A percentile compares a stretch with the other conserved stretches of the same genome.
phyloP scores from a whole-genome alignment of 35 echinoderm and acorn worm genomes.

The Apostichopus californicus region DNA sequence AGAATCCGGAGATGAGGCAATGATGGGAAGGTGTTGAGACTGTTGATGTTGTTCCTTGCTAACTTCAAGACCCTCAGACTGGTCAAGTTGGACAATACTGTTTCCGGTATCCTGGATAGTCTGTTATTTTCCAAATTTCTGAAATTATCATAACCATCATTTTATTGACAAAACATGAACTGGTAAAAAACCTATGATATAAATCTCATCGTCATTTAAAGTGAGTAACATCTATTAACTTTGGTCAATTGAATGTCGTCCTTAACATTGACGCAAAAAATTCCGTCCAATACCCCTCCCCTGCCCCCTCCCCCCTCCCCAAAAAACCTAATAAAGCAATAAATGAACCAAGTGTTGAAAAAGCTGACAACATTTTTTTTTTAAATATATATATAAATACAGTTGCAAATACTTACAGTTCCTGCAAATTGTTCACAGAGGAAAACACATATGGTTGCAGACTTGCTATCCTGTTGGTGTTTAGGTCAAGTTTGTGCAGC shows the following conservation, averaged over 20 bases:
- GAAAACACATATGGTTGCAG: conserved; percentile 36
- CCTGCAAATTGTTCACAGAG: not conserved
- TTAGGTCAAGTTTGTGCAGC: conserved; percentile 20
- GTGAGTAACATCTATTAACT: too few species aligned
- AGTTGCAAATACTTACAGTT: conserved; percentile 35
- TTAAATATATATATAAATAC: not conserved
- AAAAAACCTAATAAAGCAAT: too few species aligned
- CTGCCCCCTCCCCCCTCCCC: too few species aligned
- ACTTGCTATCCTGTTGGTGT: conserved; percentile 32
- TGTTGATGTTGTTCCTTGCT: conserved; percentile 44
- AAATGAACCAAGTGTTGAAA: too few species aligned
- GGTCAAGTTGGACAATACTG: not conserved
- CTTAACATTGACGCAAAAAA: too few species aligned
- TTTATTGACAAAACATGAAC: too few species aligned
- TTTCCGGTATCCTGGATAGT: not conserved
- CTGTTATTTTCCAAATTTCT: conserved; percentile 48
- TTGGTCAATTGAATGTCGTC: too few species aligned
- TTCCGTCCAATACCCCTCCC: too few species aligned
- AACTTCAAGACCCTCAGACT: conserved; percentile 48
- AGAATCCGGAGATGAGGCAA: conserved; percentile 2
- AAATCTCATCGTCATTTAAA: too few species aligned
- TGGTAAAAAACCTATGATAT: too few species aligned
- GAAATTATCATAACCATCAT: not conserved
- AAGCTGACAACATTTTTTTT: not conserved
- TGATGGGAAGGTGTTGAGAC: not conserved